These are phyloP conservation scores for Eristalinus sepulchralis DNA, from an alignment of 2,888 invertebrate species.

Conservation along the genomic window DNA sequence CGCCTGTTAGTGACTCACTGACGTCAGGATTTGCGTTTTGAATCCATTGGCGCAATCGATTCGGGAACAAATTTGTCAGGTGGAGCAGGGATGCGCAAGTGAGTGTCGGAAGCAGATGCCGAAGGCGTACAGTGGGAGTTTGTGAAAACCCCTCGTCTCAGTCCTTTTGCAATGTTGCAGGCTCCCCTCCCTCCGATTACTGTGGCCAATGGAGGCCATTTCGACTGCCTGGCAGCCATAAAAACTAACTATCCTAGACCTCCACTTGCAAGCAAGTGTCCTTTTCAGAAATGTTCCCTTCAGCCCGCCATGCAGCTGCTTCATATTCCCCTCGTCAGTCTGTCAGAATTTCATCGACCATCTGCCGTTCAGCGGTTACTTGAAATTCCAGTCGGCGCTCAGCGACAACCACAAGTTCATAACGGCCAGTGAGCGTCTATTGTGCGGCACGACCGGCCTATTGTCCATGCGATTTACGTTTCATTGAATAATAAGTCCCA, in stretches of 20 bases:
- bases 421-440: not conserved
- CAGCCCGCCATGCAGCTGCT: not conserved
- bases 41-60: conserved; percentile 52
- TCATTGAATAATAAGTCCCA: conserved; percentile 57
- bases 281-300: not conserved
- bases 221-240: too few species aligned
- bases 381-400: conserved; percentile 36
- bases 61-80: conserved; percentile 29
- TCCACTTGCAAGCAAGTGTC: too few species aligned
- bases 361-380: conserved; percentile 23
- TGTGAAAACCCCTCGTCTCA: too few species aligned
- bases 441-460: not conserved
- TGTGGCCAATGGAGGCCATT: too few species aligned
- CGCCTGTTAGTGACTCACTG: conserved; percentile 31
- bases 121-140: too few species aligned
- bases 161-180: too few species aligned
- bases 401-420: conserved; percentile 28
- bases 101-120: not conserved
- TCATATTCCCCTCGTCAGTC: not conserved
- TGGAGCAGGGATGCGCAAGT: not conserved
- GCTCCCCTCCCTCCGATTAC: too few species aligned
- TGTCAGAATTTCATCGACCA: conserved; percentile 34
- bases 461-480: conserved; percentile 59
- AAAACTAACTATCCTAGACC: too few species aligned
- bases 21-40: conserved; percentile 25